A percentile compares a stretch with the other conserved stretches of the same genome.
Evolutionary conservation across 2,888 invertebrate genomes (phyloP).

Genomic region (Drosophila recens): DNA sequence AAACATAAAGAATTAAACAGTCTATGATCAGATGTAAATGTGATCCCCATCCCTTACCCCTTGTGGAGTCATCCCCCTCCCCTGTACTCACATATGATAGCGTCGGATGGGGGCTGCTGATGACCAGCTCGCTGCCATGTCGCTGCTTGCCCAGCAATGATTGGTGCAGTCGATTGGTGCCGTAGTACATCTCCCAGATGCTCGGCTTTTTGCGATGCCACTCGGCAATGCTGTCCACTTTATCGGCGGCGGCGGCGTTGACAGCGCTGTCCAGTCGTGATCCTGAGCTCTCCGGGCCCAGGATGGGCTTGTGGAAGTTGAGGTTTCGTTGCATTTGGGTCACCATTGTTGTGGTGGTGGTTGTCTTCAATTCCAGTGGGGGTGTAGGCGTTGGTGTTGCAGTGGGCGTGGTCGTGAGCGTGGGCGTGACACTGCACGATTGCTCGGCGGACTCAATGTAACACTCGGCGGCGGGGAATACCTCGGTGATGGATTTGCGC

Average conservation of each 20-base stretch:
- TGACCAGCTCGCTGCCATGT: conserved; percentile 73
- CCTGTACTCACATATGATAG: conserved; percentile 84
- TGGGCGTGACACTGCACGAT: conserved; percentile 50
- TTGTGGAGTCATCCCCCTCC: background rate
- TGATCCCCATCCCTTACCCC: background rate
- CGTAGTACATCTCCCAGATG: conserved; percentile 87
- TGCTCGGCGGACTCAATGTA: conserved; percentile 65
- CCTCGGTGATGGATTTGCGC: conserved; percentile 83
- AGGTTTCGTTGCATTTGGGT: conserved; percentile 84
- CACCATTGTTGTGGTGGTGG: conserved; percentile 41
- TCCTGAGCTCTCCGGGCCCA: conserved; percentile 54
- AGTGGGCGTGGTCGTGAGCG: conserved; percentile 18
- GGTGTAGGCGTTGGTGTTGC: conserved; percentile 41
- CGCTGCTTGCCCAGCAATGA: conserved; percentile 83
- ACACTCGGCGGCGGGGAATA: conserved; percentile 80
- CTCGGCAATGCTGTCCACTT: conserved; percentile 85
- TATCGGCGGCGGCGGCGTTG: conserved; percentile 26
- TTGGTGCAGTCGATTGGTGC: conserved; percentile 85
- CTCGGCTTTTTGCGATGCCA: conserved; percentile 87
- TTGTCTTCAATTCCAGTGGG: conserved; percentile 53
- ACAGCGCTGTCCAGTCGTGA: conserved; percentile 7
- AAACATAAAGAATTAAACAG: too few species aligned
- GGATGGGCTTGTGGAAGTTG: conserved; percentile 82
- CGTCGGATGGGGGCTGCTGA: conserved; percentile 78
- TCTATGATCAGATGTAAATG: too few species aligned